Conservation (phyloP, 2,797 vertebrate genomes). For the Monodelphis domestica region DNA sequence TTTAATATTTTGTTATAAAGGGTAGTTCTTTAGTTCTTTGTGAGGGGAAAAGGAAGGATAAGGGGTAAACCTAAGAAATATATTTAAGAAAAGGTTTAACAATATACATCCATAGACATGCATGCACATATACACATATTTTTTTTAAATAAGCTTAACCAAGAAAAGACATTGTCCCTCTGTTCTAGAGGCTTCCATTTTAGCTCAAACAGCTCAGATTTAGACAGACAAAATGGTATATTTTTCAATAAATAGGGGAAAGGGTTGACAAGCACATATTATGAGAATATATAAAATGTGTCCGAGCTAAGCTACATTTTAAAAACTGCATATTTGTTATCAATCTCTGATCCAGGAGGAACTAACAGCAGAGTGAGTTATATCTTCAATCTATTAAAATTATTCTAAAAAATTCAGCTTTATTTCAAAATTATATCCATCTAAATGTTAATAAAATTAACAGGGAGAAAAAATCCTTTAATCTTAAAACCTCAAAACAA, state of each 20-base stretch:
- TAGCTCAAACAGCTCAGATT: no score
- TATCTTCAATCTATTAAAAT: background rate
- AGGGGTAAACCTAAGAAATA: background rate
- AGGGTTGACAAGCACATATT: no score
- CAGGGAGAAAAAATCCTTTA: slow-evolving; percentile 31
- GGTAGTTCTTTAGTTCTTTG: background rate
- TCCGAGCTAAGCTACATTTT: background rate
- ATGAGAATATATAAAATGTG: background rate
- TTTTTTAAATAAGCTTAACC: no score
- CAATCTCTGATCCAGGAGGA: background rate
- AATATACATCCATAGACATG: no score
- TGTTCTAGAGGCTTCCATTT: no score
- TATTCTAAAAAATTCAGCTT: background rate
- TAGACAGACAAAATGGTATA: no score
- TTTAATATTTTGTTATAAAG: no score
- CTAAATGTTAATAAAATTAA: background rate
- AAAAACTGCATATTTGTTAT: background rate
- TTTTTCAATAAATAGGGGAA: no score
- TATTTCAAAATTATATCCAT: slow-evolving; percentile 27
- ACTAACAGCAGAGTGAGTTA: no score
- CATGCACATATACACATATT: no score
- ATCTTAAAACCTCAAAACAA: slow-evolving; percentile 41
- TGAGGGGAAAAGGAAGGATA: background rate
- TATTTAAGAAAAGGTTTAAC: no score
- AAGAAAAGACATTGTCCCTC: no score